phyloP scores from a whole-genome alignment of 1,140 invertebrate genomes.

The Pentalonia nigronervosa region DNA sequence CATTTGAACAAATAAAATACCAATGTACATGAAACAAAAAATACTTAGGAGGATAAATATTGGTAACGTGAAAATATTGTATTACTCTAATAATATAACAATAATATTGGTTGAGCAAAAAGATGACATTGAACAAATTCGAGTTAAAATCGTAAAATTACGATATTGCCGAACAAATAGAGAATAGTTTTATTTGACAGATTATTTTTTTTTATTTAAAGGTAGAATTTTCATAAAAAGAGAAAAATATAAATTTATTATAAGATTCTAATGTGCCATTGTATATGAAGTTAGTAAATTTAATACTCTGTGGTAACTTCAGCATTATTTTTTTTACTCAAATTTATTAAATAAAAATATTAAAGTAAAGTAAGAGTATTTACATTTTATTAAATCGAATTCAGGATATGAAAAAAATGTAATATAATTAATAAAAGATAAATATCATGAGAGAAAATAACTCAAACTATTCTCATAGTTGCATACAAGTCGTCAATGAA shows the following conservation, averaged over 20 bases:
- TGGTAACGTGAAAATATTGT: conserved; percentile 57
- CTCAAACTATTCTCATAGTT: conserved; percentile 48
- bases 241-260: conserved; percentile 35
- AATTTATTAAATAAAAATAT: neutral
- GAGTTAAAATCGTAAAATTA: conserved; percentile 43
- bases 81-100: conserved; percentile 52
- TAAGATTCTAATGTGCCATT: conserved; percentile 33
- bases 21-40: conserved; percentile 35
- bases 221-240: neutral
- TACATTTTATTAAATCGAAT: conserved; percentile 11
- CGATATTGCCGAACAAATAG: conserved; percentile 24
- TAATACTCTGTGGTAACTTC: conserved; percentile 41
- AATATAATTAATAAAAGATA: conserved; percentile 34
- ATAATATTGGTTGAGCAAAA: conserved; percentile 57
- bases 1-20: conserved; percentile 46
- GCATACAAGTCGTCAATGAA: conserved; percentile 31
- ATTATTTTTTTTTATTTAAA: conserved; percentile 1
- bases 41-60: conserved; percentile 52
- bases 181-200: conserved; percentile 34
- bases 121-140: conserved; percentile 55
- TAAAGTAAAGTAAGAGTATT: neutral
- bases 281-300: conserved; percentile 34
- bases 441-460: conserved; percentile 36
- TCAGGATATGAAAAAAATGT: conserved; percentile 14
- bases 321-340: neutral